phyloP scores from a whole-genome alignment of 2,888 invertebrate species.

The Apamea sordens region DNA sequence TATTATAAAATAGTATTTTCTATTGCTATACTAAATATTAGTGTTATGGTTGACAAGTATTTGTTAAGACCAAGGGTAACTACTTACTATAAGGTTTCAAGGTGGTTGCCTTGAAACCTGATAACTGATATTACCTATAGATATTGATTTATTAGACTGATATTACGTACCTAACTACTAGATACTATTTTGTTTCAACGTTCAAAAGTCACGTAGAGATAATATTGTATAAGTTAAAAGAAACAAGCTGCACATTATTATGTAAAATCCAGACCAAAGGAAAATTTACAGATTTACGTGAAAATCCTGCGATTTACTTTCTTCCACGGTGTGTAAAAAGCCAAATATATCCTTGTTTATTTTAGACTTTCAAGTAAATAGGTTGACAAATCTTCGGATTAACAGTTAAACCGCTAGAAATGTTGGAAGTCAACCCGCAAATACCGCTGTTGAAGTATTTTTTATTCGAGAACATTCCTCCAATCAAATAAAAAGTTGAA shows the following conservation, averaged over 20 bases:
- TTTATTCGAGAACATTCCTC: slow-evolving; percentile 51
- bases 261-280: not conserved
- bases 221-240: slow-evolving; percentile 1
- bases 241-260: slow-evolving; percentile 3
- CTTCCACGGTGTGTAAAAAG: not conserved
- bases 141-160: slow-evolving; percentile 31
- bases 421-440: slow-evolving; percentile 40
- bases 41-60: slow-evolving; percentile 3
- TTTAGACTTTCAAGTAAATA: slow-evolving; percentile 27
- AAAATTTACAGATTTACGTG: slow-evolving; percentile 12
- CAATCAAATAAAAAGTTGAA: slow-evolving; percentile 55
- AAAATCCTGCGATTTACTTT: slow-evolving; percentile 20
- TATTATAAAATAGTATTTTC: too few relatives aligned
- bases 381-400: slow-evolving; percentile 40
- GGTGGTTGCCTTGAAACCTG: slow-evolving; percentile 47
- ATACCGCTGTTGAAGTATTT: slow-evolving; percentile 42
- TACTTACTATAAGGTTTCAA: slow-evolving; percentile 41
- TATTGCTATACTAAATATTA: not conserved
- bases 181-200: slow-evolving; percentile 12
- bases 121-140: slow-evolving; percentile 30
- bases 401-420: slow-evolving; percentile 35
- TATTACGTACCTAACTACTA: slow-evolving; percentile 14
- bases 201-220: slow-evolving; percentile 32
- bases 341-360: slow-evolving; percentile 37
- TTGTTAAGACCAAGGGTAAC: slow-evolving; percentile 28